These are phyloP conservation scores for Sarcophaga subvicina DNA, from an alignment of 2,888 invertebrate species.

Conservation along the genomic window DNA sequence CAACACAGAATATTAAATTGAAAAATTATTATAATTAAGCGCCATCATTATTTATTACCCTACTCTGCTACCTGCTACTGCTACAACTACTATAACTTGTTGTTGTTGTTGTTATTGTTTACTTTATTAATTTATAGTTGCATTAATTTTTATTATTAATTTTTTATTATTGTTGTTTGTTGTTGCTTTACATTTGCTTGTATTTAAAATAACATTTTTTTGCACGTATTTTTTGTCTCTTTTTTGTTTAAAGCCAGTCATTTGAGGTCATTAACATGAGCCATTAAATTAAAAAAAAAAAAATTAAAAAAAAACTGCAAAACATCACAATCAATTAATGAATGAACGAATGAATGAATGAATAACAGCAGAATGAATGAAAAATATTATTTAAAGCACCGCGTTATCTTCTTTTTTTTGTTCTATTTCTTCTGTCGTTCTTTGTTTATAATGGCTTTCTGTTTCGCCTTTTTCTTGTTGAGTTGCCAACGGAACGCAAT, in stretches of 20 bases:
- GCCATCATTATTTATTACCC: constrained; percentile 10
- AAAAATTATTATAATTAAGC: constrained; percentile 30
- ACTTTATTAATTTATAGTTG: constrained; percentile 15
- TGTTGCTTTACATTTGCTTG: background rate
- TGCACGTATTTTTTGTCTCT: background rate
- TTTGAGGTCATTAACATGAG: constrained; percentile 55
- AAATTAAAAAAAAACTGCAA: no score
- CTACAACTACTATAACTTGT: background rate
- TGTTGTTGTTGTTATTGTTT: background rate
- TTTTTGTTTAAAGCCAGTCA: constrained; percentile 1
- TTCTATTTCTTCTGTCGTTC: no score
- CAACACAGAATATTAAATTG: constrained; percentile 7
- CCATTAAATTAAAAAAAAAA: constrained; percentile 16
- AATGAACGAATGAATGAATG: background rate
- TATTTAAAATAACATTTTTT: background rate
- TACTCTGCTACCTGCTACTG: no score
- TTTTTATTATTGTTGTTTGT: background rate
- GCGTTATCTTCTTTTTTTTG: no score
- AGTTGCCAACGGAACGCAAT: no score
- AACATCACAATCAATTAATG: background rate
- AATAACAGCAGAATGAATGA: background rate
- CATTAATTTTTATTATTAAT: no score
- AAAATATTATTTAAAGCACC: background rate
- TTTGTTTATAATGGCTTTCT: no score
- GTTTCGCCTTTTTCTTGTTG: no score